Evolutionary conservation across 1,140 invertebrate species (phyloP).

Genomic region (Vollenhovia emeryi): DNA sequence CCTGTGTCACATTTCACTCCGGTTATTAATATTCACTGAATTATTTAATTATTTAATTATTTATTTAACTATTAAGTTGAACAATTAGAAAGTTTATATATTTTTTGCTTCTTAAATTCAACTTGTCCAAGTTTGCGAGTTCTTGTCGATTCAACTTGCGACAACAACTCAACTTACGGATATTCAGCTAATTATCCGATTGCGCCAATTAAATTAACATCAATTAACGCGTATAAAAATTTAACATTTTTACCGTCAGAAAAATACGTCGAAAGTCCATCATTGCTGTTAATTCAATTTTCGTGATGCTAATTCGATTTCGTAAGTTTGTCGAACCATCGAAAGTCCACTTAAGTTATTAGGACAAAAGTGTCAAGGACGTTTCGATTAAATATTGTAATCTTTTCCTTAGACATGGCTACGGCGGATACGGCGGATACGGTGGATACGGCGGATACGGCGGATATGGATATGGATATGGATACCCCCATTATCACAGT

Average conservation of each 20-base stretch:
- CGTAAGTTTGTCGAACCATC: background rate
- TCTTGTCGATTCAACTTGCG: background rate
- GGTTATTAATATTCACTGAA: no score
- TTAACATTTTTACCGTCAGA: background rate
- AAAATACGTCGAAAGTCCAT: background rate
- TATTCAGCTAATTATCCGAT: background rate
- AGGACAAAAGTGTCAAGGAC: background rate
- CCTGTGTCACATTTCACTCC: no score
- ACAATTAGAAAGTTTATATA: no score
- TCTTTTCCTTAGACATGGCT: slow-evolving; percentile 12
- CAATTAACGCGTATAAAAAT: background rate
- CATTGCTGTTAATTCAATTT: background rate
- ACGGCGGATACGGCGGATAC: slow-evolving; percentile 40
- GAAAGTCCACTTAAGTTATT: background rate
- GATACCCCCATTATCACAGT: background rate
- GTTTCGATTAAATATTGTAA: background rate
- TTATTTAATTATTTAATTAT: no score
- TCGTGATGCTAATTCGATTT: background rate
- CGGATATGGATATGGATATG: slow-evolving; percentile 7
- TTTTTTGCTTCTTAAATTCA: no score
- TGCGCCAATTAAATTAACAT: background rate
- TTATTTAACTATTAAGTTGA: no score
- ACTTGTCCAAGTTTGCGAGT: background rate
- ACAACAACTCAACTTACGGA: background rate
- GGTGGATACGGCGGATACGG: slow-evolving; percentile 40